A percentile compares a stretch with the other conserved stretches of the same genome.
phyloP scores from a whole-genome alignment of 2,888 invertebrate genomes.

The Lasius platythorax region DNA sequence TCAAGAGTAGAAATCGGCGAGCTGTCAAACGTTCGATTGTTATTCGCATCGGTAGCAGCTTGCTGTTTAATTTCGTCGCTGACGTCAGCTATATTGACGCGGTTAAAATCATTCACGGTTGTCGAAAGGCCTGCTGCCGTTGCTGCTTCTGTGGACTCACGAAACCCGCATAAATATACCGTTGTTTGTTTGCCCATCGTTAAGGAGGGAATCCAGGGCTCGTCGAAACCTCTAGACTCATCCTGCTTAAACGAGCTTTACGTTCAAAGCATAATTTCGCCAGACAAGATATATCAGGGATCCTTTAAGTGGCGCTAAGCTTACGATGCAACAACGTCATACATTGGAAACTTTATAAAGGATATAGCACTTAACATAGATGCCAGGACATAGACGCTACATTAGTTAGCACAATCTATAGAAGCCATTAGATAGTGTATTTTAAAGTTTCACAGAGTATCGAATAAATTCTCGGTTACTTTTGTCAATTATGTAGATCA shows the following conservation, averaged over 20 bases:
- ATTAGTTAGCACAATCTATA: slow-evolving; percentile 47
- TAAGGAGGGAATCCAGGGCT: slow-evolving; percentile 66
- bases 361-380: slow-evolving; percentile 52
- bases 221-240: slow-evolving; percentile 26
- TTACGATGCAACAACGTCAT: slow-evolving; percentile 48
- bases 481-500: slow-evolving; percentile 29
- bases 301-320: slow-evolving; percentile 63
- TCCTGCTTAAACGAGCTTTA: slow-evolving; percentile 57
- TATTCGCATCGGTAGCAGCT: slow-evolving; percentile 32
- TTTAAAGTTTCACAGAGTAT: slow-evolving; percentile 28
- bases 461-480: slow-evolving; percentile 46
- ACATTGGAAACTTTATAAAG: slow-evolving; percentile 54
- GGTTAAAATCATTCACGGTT: slow-evolving; percentile 62
- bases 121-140: slow-evolving; percentile 58
- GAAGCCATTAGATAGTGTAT: slow-evolving; percentile 24
- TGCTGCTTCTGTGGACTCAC: slow-evolving; percentile 5
- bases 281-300: slow-evolving; percentile 64
- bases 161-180: slow-evolving; percentile 61
- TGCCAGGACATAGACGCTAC: slow-evolving; percentile 9
- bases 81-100: slow-evolving; percentile 57
- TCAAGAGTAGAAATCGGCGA: background rate
- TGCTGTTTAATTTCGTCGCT: slow-evolving; percentile 81
- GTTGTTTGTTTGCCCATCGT: slow-evolving; percentile 65
- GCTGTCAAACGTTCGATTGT: background rate
- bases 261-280: slow-evolving; percentile 59